phyloP scores from a whole-genome alignment of 2,888 invertebrate genomes.

The Luperina nickerlii region DNA sequence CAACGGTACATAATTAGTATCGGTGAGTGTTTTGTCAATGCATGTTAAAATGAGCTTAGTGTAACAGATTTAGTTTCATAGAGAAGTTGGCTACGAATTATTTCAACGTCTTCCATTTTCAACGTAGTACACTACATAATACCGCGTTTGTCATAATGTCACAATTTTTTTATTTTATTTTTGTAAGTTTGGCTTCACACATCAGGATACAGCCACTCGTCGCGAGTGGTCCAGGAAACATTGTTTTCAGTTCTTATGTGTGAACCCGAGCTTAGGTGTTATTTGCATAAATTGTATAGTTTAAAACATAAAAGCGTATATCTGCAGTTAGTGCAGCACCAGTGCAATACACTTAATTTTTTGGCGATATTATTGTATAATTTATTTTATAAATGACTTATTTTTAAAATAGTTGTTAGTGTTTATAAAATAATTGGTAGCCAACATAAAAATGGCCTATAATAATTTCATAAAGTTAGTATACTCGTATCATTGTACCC shows the following conservation, averaged over 20 bases:
- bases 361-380: conserved; percentile 80
- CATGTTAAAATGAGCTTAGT: conserved; percentile 79
- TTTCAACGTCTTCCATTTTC: conserved; percentile 88
- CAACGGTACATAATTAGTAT: conserved; percentile 45
- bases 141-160: conserved; percentile 64
- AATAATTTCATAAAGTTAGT: conserved; percentile 76
- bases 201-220: conserved; percentile 14
- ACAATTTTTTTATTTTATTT: conserved; percentile 35
- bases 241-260: conserved; percentile 42
- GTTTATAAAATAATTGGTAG: conserved; percentile 87
- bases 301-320: conserved; percentile 72
- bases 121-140: conserved; percentile 70
- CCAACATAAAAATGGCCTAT: conserved; percentile 88
- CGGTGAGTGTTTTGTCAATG: conserved; percentile 68
- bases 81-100: conserved; percentile 89
- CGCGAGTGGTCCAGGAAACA: neutral
- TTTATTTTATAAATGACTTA: conserved; percentile 78
- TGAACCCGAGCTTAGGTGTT: conserved; percentile 62
- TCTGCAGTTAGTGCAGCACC: conserved; percentile 82
- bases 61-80: conserved; percentile 80
- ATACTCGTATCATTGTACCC: conserved; percentile 74
- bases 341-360: conserved; percentile 87
- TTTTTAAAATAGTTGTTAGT: conserved; percentile 75
- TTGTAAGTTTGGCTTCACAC: conserved; percentile 50
- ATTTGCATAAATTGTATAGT: conserved; percentile 75